A percentile compares a stretch with the other conserved stretches of the same genome.
Evolutionary conservation across 2,888 invertebrate species (phyloP).

Genomic region (Xylocampa areola): DNA sequence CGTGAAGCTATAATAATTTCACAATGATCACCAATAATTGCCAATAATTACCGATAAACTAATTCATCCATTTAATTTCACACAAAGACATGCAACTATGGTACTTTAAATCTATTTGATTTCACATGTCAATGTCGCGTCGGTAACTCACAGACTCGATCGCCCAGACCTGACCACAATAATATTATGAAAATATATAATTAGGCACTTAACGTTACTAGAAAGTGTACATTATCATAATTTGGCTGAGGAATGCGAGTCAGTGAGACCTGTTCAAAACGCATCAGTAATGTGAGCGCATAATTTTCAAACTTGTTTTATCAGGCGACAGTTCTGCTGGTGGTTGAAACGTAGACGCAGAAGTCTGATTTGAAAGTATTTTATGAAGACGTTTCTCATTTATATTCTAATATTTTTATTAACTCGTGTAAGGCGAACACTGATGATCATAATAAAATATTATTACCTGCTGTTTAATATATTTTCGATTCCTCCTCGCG

Average conservation of each 20-base stretch:
- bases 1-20: too few relatives aligned
- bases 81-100: too few relatives aligned
- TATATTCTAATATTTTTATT: too few relatives aligned
- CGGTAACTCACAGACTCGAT: background rate
- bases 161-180: slow-evolving; percentile 12
- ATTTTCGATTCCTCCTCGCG: too few relatives aligned
- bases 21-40: too few relatives aligned
- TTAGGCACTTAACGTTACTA: slow-evolving; percentile 19
- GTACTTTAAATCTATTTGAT: too few relatives aligned
- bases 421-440: too few relatives aligned
- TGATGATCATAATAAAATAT: too few relatives aligned
- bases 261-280: slow-evolving; percentile 25
- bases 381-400: background rate
- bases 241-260: slow-evolving; percentile 20
- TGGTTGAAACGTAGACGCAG: background rate
- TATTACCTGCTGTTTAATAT: too few relatives aligned
- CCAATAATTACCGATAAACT: too few relatives aligned
- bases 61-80: too few relatives aligned
- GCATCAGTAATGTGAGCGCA: slow-evolving; percentile 3
- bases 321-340: background rate
- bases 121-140: slow-evolving; percentile 19
- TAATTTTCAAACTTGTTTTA: slow-evolving; percentile 21
- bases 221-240: slow-evolving; percentile 20
- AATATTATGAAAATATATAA: slow-evolving; percentile 2
- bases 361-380: background rate